Percentiles rank a stretch among this genome's conserved stretches.
phyloP scores from a whole-genome alignment of 2,797 vertebrate genomes.

The Menidia menidia region DNA sequence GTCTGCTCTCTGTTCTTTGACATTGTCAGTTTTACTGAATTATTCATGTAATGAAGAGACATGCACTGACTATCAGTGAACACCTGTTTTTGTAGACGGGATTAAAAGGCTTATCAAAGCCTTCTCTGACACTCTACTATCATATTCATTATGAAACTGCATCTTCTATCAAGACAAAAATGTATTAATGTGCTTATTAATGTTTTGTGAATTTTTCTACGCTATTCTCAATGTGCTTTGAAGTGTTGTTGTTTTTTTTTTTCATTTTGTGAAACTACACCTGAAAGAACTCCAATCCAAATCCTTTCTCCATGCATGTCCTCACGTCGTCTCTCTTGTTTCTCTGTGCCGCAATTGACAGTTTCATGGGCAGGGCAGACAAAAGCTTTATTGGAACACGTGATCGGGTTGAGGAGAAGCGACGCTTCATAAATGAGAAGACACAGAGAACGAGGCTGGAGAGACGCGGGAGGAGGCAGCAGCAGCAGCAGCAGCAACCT shows the following conservation, averaged over 20 bases:
- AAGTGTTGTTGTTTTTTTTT: conserved; percentile 18
- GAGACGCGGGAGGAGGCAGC: conserved; percentile 56
- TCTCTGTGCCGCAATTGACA: conserved; percentile 48
- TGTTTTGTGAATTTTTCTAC: conserved; percentile 4
- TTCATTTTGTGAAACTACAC: conserved; percentile 16
- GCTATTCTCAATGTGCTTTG: not conserved
- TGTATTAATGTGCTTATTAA: not conserved
- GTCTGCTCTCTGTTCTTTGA: conserved; percentile 29
- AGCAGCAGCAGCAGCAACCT: conserved; percentile 39
- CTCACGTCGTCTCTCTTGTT: conserved; percentile 43
- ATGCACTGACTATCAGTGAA: conserved; percentile 28
- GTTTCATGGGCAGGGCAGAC: conserved; percentile 68
- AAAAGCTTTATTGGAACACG: conserved; percentile 68
- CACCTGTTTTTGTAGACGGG: conserved; percentile 16
- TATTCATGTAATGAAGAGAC: conserved; percentile 50
- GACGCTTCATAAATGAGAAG: conserved; percentile 82
- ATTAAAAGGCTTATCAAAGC: conserved; percentile 12
- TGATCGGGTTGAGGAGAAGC: conserved; percentile 72
- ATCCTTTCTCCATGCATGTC: conserved; percentile 28
- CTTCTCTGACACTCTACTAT: not conserved
- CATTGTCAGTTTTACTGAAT: conserved; percentile 30
- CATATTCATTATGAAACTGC: not conserved
- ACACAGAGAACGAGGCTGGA: conserved; percentile 51
- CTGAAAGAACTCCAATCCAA: conserved; percentile 50
- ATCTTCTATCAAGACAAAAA: not conserved